Evolutionary conservation across 2,797 vertebrate species (phyloP).

Genomic region (Eurystomus glaucurus): DNA sequence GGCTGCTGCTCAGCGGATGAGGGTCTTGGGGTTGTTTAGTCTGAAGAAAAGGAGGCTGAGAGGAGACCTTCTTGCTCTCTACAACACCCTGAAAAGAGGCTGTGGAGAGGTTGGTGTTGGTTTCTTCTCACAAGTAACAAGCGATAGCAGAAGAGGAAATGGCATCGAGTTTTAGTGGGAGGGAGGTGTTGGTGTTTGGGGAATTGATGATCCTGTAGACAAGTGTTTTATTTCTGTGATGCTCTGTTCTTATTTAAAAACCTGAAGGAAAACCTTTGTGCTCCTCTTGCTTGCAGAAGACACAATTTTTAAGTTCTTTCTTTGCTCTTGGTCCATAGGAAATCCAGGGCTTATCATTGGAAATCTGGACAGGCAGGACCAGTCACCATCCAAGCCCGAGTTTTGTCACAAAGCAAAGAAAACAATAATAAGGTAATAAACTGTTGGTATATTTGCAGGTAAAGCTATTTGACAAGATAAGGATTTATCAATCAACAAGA

Average conservation of each 20-base stretch:
- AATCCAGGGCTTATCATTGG: slow-evolving; percentile 86
- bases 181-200: background rate
- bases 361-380: slow-evolving; percentile 84
- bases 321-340: slow-evolving; percentile 76
- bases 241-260: background rate
- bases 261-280: background rate
- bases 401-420: slow-evolving; percentile 78
- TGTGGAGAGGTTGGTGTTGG: too few relatives aligned
- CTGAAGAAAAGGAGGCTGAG: too few relatives aligned
- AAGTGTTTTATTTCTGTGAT: background rate
- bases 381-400: slow-evolving; percentile 43
- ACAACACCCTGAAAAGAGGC: too few relatives aligned
- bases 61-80: too few relatives aligned
- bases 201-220: background rate
- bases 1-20: background rate
- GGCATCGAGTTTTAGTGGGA: background rate
- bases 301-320: background rate
- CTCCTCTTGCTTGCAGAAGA: background rate
- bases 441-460: background rate
- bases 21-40: too few relatives aligned
- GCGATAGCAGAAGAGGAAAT: too few relatives aligned
- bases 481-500: background rate
- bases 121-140: too few relatives aligned
- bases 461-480: background rate
- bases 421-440: slow-evolving; percentile 85